Evolutionary conservation across 2,113 vertebrate species (phyloP).

Genomic region (Scatophagus argus): DNA sequence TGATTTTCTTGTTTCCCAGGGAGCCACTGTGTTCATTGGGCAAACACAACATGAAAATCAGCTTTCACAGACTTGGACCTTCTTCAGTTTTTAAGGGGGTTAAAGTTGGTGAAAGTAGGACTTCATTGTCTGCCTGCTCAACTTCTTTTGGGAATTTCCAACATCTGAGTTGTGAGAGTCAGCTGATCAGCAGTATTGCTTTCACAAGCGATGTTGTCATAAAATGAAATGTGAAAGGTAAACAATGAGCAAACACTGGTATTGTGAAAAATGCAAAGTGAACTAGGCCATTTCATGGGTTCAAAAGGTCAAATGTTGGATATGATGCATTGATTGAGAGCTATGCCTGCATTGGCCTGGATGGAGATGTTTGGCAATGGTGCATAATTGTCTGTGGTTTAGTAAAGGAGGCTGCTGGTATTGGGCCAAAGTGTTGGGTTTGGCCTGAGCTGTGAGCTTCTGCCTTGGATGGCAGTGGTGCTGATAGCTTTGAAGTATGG

Average conservation of each 20-base stretch:
- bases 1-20: neutral
- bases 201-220: neutral
- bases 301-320: too few species aligned
- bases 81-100: neutral
- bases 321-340: too few species aligned
- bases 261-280: neutral
- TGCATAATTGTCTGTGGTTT: slow-evolving; percentile 46
- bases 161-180: neutral
- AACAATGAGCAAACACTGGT: neutral
- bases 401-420: slow-evolving; percentile 34
- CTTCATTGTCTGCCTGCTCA: neutral
- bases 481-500: slow-evolving; percentile 78
- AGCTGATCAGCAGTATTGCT: neutral
- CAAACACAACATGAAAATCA: neutral
- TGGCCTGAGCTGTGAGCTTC: slow-evolving; percentile 43
- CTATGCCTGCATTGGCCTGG: neutral
- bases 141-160: neutral
- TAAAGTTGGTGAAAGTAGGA: neutral
- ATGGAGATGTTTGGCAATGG: slow-evolving; percentile 41
- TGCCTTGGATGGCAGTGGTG: slow-evolving; percentile 63
- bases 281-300: neutral
- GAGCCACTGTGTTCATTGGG: neutral
- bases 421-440: slow-evolving; percentile 44
- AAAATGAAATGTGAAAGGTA: slow-evolving; percentile 2
- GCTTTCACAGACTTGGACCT: neutral